Evolutionary conservation across 1,140 invertebrate species (phyloP).

Genomic region (Carposina sasakii): DNA sequence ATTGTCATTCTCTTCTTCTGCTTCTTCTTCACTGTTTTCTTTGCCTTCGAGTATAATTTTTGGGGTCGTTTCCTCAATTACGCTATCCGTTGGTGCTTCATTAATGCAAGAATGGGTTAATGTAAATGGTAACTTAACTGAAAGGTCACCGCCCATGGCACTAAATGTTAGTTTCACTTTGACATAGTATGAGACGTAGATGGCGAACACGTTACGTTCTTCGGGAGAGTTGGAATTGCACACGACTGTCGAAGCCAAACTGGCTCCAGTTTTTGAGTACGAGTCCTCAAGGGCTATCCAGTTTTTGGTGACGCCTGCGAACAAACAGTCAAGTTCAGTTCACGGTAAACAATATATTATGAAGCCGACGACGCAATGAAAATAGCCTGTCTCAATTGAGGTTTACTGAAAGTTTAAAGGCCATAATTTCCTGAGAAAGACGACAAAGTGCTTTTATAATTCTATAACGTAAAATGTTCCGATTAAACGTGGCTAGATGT

Average conservation of each 20-base stretch:
- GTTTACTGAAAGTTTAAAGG: too few species aligned
- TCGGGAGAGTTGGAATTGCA: constrained; percentile 75
- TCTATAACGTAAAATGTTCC: too few species aligned
- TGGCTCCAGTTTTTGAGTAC: constrained; percentile 79
- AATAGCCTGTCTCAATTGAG: too few species aligned
- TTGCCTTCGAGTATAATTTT: constrained; percentile 66
- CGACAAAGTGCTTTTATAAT: too few species aligned
- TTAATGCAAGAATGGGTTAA: constrained; percentile 73
- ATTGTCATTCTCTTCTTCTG: constrained; percentile 48
- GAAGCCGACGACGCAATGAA: too few species aligned
- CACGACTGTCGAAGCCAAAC: constrained; percentile 80
- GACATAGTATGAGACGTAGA: constrained; percentile 92
- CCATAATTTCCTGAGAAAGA: too few species aligned
- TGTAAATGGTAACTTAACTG: constrained; percentile 86
- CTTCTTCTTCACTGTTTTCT: constrained; percentile 58
- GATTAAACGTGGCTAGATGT: too few species aligned
- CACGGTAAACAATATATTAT: too few species aligned
- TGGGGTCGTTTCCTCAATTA: constrained; percentile 58
- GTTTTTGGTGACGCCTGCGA: constrained; percentile 80
- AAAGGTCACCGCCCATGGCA: constrained; percentile 84
- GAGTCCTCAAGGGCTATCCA: constrained; percentile 88
- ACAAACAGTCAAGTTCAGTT: constrained; percentile 11
- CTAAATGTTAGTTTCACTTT: constrained; percentile 87
- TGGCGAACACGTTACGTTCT: constrained; percentile 89
- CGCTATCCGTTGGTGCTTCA: constrained; percentile 63